Evolutionary conservation across 2,888 invertebrate species (phyloP), one percentile per base, ranked within the genome.

Genomic region (Diadegma fenestrale): DNA sequence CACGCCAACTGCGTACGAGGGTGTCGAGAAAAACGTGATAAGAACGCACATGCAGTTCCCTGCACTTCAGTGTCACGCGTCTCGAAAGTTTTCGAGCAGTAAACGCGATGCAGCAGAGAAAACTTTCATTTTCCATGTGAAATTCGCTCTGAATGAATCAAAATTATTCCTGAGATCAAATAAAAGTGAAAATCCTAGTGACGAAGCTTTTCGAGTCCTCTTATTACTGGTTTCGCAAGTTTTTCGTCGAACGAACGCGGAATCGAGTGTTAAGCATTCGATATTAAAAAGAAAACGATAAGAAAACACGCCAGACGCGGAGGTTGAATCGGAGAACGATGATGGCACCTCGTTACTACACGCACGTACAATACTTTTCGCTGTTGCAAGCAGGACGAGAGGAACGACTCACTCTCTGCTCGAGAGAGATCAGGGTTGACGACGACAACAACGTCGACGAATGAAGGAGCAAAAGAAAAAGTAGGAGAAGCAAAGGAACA

Each of bases 261-360:
- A 79, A 45, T 69, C 33, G 54, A 69, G 41, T 17, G 12, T 54
- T 41, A 14, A 54, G n/a, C 48, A 48, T 76, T 12, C 41, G 54
- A 73, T 73, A 64, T 26, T 26, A 41, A 51, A 69, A 75, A 69
- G 3, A 68, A 26, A 51, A 61, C n/a, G 51, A 51, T 14, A 41
- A 43, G 26, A 33, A 19, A 10, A 30, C 37, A 37, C 26, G 33
- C 64, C 72, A 37, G 69, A 63, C 61, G 41, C 10, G 3, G 37
- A 58, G 8, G 75, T 30, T 43, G 37, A 79, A 48, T 76, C 61
- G 37, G 76, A 66, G 45, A 30, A 79, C n/a, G 63, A 75, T 83
- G 41, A 51, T 73, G 87, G 89, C 88, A 89, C 90, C 92, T 91
- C 91, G 92, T 93, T 93, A 90, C 90, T 90, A 91, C 90, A 91